phyloP scores from a whole-genome alignment of 2,888 invertebrate genomes.

The Liposcelis brunnea region DNA sequence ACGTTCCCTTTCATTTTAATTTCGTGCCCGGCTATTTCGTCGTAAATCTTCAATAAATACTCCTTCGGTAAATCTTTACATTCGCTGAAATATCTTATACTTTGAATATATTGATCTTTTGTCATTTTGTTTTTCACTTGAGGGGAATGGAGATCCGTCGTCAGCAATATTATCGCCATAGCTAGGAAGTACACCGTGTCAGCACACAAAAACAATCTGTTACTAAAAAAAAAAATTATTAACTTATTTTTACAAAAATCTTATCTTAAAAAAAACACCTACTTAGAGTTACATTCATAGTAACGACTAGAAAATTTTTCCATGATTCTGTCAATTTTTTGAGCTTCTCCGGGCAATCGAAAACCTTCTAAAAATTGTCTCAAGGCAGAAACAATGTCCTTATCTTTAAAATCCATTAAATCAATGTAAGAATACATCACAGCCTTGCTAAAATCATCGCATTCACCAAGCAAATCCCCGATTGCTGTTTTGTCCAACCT shows the following conservation, averaged over 20 bases:
- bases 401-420: constrained; percentile 71
- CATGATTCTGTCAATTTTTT: constrained; percentile 98
- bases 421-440: constrained; percentile 99
- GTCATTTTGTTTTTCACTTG: constrained; percentile 99
- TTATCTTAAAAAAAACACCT: constrained; percentile 22
- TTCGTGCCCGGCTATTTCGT: constrained; percentile 92
- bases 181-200: constrained; percentile 95
- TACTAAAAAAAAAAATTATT: constrained; percentile 28
- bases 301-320: constrained; percentile 98
- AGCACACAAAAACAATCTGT: constrained; percentile 74
- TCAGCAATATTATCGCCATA: constrained; percentile 98
- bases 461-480: constrained; percentile 93
- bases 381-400: constrained; percentile 83
- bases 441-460: constrained; percentile 81
- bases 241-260: background rate
- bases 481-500: constrained; percentile 86
- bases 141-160: constrained; percentile 95
- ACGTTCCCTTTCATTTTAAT: constrained; percentile 75
- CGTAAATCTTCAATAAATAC: constrained; percentile 92
- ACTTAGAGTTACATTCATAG: constrained; percentile 92
- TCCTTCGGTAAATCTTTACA: constrained; percentile 95
- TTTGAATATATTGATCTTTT: constrained; percentile 95
- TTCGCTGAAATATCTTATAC: constrained; percentile 96
- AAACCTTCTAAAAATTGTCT: constrained; percentile 90
- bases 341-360: constrained; percentile 92